These are phyloP conservation scores for Glyphotaelius pellucidus DNA, from an alignment of 2,888 invertebrate genomes.

Conservation along the genomic window DNA sequence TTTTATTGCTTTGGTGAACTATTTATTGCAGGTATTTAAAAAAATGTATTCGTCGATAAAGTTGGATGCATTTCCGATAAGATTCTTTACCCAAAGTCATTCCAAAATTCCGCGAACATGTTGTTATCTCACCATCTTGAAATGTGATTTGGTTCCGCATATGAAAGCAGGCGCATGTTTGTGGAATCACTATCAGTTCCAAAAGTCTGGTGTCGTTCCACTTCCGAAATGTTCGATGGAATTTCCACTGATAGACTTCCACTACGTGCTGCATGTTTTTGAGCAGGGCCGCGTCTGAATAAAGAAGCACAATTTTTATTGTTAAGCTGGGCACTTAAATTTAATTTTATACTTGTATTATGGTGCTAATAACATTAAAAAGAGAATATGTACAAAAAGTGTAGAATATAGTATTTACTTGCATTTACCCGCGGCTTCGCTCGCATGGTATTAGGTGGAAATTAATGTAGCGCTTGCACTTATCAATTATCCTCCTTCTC, in stretches of 20 bases:
- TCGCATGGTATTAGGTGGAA: too few species aligned
- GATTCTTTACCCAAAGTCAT: not conserved
- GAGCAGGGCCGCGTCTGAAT: not conserved
- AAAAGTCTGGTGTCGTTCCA: slow-evolving; percentile 48
- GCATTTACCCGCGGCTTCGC: too few species aligned
- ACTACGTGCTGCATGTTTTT: slow-evolving; percentile 44
- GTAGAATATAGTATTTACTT: too few species aligned
- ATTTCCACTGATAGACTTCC: slow-evolving; percentile 53
- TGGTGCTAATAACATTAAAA: too few species aligned
- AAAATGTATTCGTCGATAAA: not conserved
- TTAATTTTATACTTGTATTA: too few species aligned
- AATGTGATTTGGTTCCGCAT: slow-evolving; percentile 44
- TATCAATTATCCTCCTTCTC: too few species aligned
- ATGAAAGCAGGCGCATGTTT: slow-evolving; percentile 38
- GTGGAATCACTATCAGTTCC: slow-evolving; percentile 51
- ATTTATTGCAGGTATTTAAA: not conserved
- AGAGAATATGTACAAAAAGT: too few species aligned
- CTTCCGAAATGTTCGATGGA: slow-evolving; percentile 50
- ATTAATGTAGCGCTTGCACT: too few species aligned
- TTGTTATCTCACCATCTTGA: not conserved
- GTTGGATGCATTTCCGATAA: not conserved
- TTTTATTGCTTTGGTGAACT: too few species aligned
- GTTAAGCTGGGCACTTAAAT: not conserved
- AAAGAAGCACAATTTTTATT: not conserved
- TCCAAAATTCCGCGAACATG: not conserved